Evolutionary conservation across 2,797 vertebrate species (phyloP).

Genomic region (Ceyx erithaca): DNA sequence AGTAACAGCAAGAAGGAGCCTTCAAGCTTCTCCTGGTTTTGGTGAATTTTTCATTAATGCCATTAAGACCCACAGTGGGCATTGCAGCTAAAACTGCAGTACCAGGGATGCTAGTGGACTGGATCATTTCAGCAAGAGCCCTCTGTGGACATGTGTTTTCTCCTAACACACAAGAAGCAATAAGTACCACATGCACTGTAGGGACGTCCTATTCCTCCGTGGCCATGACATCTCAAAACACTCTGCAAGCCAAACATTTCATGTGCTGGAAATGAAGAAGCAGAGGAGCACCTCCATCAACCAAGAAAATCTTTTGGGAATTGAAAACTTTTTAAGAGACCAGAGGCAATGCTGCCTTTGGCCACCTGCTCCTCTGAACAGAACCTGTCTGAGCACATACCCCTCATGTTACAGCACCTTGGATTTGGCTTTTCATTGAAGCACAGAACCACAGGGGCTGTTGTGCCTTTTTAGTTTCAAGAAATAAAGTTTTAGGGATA

Average conservation of each 20-base stretch:
- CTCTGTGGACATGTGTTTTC: rapidly evolving
- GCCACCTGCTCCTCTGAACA: neutral
- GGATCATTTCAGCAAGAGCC: neutral
- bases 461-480: neutral
- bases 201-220: rapidly evolving
- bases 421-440: neutral
- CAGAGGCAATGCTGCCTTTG: neutral
- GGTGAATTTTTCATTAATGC: neutral
- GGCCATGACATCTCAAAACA: neutral
- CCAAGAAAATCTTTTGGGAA: neutral
- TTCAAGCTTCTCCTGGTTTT: neutral
- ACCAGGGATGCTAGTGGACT: too few relatives aligned
- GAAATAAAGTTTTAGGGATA: neutral
- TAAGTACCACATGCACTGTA: rapidly evolving
- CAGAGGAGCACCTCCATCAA: neutral
- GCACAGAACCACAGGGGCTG: neutral
- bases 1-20: neutral
- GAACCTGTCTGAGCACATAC: neutral
- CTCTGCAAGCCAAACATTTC: neutral
- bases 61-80: neutral
- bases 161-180: neutral
- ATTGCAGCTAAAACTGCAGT: rapidly evolving
- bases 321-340: neutral
- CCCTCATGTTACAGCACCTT: rapidly evolving
- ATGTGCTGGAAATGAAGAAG: neutral